phyloP scores from a whole-genome alignment of 2,113 vertebrate species.

The Trochalopteron elliotii region DNA sequence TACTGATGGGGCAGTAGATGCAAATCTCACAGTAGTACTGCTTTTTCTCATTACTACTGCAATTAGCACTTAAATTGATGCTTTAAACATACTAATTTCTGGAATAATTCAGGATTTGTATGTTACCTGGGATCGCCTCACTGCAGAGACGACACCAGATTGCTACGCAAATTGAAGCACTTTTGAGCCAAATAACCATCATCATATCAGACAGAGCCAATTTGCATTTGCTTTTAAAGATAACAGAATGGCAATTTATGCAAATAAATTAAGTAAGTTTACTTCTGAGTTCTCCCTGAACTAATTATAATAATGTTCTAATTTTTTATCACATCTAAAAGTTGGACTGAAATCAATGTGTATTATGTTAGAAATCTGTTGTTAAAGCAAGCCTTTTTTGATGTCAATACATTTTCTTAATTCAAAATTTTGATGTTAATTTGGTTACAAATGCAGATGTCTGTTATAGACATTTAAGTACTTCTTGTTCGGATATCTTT shows the following conservation, averaged over 20 bases:
- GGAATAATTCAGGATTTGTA: conserved; percentile 93
- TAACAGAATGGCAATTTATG: conserved; percentile 88
- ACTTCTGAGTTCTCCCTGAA: conserved; percentile 86
- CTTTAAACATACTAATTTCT: conserved; percentile 93
- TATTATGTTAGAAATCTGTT: conserved; percentile 71
- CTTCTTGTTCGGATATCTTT: conserved; percentile 58
- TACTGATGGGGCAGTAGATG: conserved; percentile 90
- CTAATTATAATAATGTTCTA: conserved; percentile 86
- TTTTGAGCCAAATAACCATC: conserved; percentile 88
- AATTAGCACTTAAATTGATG: conserved; percentile 99
- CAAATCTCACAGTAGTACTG: conserved; percentile 86
- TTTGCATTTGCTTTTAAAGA: conserved; percentile 87
- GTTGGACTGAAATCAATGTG: conserved; percentile 75
- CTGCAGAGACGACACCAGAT: conserved; percentile 83
- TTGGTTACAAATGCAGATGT: conserved; percentile 68
- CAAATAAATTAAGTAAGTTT: conserved; percentile 89
- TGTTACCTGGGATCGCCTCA: conserved; percentile 87
- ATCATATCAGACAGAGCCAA: conserved; percentile 86
- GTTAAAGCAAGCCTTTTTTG: conserved; percentile 69
- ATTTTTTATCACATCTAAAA: conserved; percentile 79
- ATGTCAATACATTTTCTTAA: conserved; percentile 73
- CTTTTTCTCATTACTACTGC: conserved; percentile 96
- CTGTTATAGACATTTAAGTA: conserved; percentile 66
- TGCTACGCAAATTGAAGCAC: conserved; percentile 88
- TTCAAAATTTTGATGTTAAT: conserved; percentile 77